A percentile compares a stretch with the other conserved stretches of the same genome.
phyloP scores from a whole-genome alignment of 2,113 vertebrate species.

The Leuciscus idus region DNA sequence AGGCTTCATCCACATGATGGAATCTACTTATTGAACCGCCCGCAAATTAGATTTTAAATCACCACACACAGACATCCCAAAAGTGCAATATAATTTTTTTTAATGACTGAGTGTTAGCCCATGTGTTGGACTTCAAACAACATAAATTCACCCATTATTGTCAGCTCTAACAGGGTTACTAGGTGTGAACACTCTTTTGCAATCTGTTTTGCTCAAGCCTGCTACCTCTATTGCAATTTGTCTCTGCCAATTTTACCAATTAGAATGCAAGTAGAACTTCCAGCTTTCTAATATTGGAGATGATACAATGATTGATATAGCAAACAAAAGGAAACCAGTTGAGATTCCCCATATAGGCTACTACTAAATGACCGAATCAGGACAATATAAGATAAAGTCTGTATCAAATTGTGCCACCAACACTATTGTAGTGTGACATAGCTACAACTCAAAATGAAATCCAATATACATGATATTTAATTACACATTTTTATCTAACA shows the following conservation, averaged over 20 bases:
- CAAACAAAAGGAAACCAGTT: not conserved
- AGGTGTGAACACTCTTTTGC: not conserved
- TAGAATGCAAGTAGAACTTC: not conserved
- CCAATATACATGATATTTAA: not conserved
- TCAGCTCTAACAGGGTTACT: not conserved
- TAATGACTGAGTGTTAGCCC: not conserved
- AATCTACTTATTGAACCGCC: not conserved
- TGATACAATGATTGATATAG: not conserved
- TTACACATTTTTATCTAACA: not conserved
- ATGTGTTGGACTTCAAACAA: not conserved
- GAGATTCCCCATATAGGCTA: not conserved
- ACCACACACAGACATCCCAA: not conserved
- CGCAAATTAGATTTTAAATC: not conserved
- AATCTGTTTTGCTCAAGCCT: slow-evolving; percentile 5
- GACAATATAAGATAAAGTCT: not conserved
- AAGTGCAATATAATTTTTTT: not conserved
- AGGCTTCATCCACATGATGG: not conserved
- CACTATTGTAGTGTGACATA: not conserved
- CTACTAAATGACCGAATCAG: not conserved
- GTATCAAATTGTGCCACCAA: not conserved
- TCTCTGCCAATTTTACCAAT: not conserved
- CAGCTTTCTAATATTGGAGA: not conserved
- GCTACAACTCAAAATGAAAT: not conserved
- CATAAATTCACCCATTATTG: not conserved
- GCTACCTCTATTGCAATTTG: not conserved